Conservation (phyloP, 2,888 invertebrate genomes). For the Dione vanillae region DNA sequence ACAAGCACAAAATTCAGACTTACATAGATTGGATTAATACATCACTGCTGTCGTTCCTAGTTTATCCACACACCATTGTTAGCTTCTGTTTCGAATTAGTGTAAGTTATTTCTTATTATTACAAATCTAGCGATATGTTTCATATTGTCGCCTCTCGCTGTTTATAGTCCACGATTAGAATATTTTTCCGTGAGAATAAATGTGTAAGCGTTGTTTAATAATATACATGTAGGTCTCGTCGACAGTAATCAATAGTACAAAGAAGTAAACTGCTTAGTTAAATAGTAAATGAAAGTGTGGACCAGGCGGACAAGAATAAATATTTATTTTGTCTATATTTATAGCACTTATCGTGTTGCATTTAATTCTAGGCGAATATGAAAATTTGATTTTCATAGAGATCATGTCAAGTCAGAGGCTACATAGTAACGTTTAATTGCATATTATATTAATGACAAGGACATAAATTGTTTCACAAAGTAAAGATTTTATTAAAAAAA, state of each 20-base stretch:
- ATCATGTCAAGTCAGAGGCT: slow-evolving; percentile 61
- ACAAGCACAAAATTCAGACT: not conserved
- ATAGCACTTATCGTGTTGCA: slow-evolving; percentile 72
- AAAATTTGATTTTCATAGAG: slow-evolving; percentile 69
- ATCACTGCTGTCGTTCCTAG: too few species aligned
- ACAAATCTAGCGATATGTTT: slow-evolving; percentile 34
- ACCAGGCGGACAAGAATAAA: slow-evolving; percentile 76
- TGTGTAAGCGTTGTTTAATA: slow-evolving; percentile 9
- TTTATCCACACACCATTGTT: not conserved
- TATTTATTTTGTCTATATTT: slow-evolving; percentile 78
- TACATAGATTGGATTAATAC: not conserved
- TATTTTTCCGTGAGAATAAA: slow-evolving; percentile 16
- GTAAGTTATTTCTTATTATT: not conserved
- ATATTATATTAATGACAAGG: slow-evolving; percentile 32
- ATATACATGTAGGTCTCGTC: slow-evolving; percentile 49
- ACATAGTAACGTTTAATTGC: slow-evolving; percentile 53
- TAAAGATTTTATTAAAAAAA: slow-evolving; percentile 32
- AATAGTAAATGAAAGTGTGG: slow-evolving; percentile 76
- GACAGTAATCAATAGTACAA: slow-evolving; percentile 78
- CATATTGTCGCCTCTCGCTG: slow-evolving; percentile 26
- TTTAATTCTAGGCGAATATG: slow-evolving; percentile 71
- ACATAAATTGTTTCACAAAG: slow-evolving; percentile 32
- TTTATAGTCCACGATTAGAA: slow-evolving; percentile 11
- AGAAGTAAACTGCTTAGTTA: slow-evolving; percentile 72
- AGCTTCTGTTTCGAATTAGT: not conserved